A percentile compares a stretch with the other conserved stretches of the same genome.
Evolutionary conservation across 2,797 vertebrate species (phyloP).

Genomic region (Sebastes minor): DNA sequence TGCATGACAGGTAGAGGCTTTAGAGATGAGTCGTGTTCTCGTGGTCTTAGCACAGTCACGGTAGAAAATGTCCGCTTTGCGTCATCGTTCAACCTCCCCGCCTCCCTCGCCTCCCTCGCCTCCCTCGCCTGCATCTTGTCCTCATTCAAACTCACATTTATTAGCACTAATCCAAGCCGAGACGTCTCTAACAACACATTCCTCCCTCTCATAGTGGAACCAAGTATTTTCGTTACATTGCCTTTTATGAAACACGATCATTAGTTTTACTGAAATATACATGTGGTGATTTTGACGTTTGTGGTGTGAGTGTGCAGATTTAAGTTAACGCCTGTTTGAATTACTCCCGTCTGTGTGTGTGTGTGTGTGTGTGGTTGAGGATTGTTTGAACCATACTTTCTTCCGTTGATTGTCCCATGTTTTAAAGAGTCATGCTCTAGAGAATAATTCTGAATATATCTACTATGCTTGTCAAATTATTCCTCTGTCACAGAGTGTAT

Average conservation of each 20-base stretch:
- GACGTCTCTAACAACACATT: constrained; percentile 72
- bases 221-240: constrained; percentile 44
- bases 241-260: constrained; percentile 41
- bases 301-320: constrained; percentile 36
- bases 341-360: neutral
- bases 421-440: constrained; percentile 39
- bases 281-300: constrained; percentile 36
- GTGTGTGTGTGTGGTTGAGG: constrained; percentile 14
- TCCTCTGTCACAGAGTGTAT: constrained; percentile 63
- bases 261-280: constrained; percentile 46
- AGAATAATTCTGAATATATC: constrained; percentile 68
- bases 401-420: constrained; percentile 25
- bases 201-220: constrained; percentile 54
- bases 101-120: constrained; percentile 16
- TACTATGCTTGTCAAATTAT: constrained; percentile 64
- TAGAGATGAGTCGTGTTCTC: constrained; percentile 59
- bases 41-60: constrained; percentile 68
- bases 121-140: constrained; percentile 41
- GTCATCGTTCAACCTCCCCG: constrained; percentile 19
- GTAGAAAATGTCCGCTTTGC: constrained; percentile 54
- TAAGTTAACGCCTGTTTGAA: constrained; percentile 34
- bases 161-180: constrained; percentile 21
- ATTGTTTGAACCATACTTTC: constrained; percentile 36
- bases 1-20: constrained; percentile 76
- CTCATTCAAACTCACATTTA: neutral